Evolutionary conservation across 2,113 vertebrate species (phyloP).

Genomic region (Willisornis vidua): DNA sequence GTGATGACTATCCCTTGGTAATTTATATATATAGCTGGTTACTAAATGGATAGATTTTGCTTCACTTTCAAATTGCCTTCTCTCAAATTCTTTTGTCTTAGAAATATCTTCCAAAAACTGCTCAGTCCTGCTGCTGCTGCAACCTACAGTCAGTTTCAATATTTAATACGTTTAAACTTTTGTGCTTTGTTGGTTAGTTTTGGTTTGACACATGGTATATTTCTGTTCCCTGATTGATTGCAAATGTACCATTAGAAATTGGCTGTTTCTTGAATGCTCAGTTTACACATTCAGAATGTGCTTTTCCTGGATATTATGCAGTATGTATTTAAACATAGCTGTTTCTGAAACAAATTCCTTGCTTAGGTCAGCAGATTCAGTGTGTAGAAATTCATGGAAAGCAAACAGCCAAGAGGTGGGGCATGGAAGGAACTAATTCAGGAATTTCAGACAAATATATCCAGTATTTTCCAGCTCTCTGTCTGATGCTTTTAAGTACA

Average conservation of each 20-base stretch:
- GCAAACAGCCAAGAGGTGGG: slow-evolving; percentile 14
- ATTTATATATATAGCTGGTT: not conserved
- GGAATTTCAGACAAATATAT: not conserved
- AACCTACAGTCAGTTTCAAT: not conserved
- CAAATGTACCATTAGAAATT: slow-evolving; percentile 22
- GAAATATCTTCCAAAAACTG: not conserved
- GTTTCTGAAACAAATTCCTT: slow-evolving; percentile 47
- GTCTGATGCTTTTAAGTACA: not conserved
- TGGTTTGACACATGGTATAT: slow-evolving; percentile 29
- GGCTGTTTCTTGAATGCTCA: not conserved
- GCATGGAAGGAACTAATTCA: slow-evolving; percentile 12
- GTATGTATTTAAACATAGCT: slow-evolving; percentile 6
- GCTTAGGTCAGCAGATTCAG: slow-evolving; percentile 29
- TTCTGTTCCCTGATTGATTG: slow-evolving; percentile 43
- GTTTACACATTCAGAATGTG: slow-evolving; percentile 39
- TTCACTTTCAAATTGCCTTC: not conserved
- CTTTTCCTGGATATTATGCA: slow-evolving; percentile 13
- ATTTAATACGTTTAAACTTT: slow-evolving; percentile 7
- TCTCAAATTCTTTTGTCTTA: not conserved
- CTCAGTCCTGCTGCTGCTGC: not conserved
- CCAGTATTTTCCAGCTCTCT: not conserved
- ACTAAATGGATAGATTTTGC: not conserved
- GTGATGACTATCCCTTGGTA: not conserved
- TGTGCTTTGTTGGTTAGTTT: slow-evolving; percentile 1
- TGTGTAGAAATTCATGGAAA: not conserved